Conservation (phyloP, 2,113 vertebrate species). For the Chaetodon trifascialis region DNA sequence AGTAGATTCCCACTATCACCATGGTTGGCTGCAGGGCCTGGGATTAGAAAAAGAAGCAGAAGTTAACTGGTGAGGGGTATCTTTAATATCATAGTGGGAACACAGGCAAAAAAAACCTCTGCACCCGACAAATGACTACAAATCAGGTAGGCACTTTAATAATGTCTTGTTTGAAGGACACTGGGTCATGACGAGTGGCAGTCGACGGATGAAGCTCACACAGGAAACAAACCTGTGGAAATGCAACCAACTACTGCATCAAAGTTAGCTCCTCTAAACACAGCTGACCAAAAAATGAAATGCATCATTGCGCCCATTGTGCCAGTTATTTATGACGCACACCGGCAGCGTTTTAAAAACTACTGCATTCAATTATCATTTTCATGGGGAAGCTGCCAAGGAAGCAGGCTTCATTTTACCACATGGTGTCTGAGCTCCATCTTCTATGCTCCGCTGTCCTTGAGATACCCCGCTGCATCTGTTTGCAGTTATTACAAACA, state of each 20-base stretch:
- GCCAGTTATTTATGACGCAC: neutral
- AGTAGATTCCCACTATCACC: constrained; percentile 98
- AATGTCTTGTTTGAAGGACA: neutral
- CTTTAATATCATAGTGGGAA: neutral
- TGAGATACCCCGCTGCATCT: constrained; percentile 44
- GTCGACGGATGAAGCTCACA: neutral
- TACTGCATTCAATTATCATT: neutral
- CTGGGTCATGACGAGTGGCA: neutral
- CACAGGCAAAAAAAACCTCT: neutral
- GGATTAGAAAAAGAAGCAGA: constrained; percentile 49
- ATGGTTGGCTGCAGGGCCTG: constrained; percentile 97
- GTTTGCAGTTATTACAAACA: constrained; percentile 42
- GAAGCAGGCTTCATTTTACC: neutral
- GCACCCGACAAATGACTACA: neutral
- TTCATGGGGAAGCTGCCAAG: neutral
- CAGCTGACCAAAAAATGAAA: neutral
- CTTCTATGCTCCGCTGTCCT: constrained; percentile 38
- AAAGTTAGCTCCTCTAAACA: neutral
- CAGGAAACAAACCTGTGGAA: neutral
- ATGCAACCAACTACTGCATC: neutral
- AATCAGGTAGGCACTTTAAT: neutral
- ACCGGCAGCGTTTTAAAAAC: neutral
- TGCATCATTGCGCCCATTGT: too few relatives aligned
- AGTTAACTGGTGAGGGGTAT: neutral
- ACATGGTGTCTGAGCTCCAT: constrained; percentile 21